Evolutionary conservation across 2,797 vertebrate species (phyloP).

Genomic region (Gouania willdenowi): DNA sequence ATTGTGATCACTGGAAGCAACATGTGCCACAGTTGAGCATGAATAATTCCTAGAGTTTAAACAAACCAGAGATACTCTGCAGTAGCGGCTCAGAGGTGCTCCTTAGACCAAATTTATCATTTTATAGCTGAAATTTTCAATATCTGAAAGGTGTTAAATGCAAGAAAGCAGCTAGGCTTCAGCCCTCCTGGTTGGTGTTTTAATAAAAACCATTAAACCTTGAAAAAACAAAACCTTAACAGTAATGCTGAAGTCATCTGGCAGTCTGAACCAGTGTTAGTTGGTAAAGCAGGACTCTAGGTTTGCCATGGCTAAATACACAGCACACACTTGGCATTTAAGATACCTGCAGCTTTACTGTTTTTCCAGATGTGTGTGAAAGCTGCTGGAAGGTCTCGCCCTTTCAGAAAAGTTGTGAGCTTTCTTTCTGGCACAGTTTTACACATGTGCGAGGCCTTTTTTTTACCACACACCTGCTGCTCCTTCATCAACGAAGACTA

Average conservation of each 20-base stretch:
- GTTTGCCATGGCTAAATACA: neutral
- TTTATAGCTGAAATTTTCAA: neutral
- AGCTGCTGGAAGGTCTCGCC: neutral
- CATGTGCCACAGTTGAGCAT: neutral
- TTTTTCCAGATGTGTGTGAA: slow-evolving; percentile 26
- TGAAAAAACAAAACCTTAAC: too few relatives aligned
- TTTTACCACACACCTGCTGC: neutral
- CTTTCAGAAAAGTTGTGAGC: neutral
- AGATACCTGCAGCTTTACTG: slow-evolving; percentile 9
- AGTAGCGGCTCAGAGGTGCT: neutral
- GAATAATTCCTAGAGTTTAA: neutral
- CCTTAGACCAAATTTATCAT: neutral
- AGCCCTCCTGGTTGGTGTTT: too few relatives aligned
- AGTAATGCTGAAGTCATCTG: neutral
- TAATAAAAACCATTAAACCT: too few relatives aligned
- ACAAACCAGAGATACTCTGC: neutral
- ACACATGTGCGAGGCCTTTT: neutral
- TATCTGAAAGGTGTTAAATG: neutral
- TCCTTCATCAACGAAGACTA: neutral
- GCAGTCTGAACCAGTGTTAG: neutral
- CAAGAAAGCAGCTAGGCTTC: too few relatives aligned
- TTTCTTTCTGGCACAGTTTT: neutral
- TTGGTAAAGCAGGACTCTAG: too few relatives aligned
- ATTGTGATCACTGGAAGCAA: neutral
- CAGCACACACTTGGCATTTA: slow-evolving; percentile 1